Base-by-base conservation (phyloP, 1,140 invertebrate species). In the Lordiphosa stackelbergi region DNA sequence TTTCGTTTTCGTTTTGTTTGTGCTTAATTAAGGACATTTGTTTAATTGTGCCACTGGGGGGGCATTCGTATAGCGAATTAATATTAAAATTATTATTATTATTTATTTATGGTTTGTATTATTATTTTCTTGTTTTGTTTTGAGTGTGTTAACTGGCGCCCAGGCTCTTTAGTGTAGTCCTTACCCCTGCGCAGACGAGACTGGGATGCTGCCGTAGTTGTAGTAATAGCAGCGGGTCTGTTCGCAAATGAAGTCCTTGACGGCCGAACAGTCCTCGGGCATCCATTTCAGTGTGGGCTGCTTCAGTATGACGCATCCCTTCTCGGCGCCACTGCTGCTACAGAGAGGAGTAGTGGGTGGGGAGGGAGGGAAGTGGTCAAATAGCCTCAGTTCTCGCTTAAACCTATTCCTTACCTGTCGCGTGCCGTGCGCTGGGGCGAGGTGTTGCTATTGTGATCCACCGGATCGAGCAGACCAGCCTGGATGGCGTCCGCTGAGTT, bases 151-250 rank as follows among this genome's bases (percentile, higher is more conserved):
- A 65, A 31, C 28, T 31, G 28, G 28, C 28, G 28, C 28, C 28
- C 63, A 65, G 73, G 66, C 69, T 77, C 63, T 65, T 42, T 66
- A 73, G 73, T 61, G 53, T 57, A 57, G 59, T 79, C 79, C 90
- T 95, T 95, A 95, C 94, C 94, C 94, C 94, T 95, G 94, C 91
- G 93, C 91, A 78, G 93, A 93, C 83, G 94, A 94, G 83, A 95
- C 94, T 86, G 94, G 93, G 90, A 95, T 95, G 88, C 93, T 94
- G 86, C 94, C 94, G 88, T 95, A 96, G 89, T 96, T 95, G 90
- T 95, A 95, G 89, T 95, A 96, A 89, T 95, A 95, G 89, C 94
- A 96, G 86, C 94, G 90, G 54, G 94, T 95, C 89, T 95, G 94
- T 89, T 95, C 94, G 89, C 94, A 95, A 74, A 95, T 95, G 87